Evolutionary conservation across 2,888 invertebrate species (phyloP).

Genomic region (Disparrhopalites patrizii): DNA sequence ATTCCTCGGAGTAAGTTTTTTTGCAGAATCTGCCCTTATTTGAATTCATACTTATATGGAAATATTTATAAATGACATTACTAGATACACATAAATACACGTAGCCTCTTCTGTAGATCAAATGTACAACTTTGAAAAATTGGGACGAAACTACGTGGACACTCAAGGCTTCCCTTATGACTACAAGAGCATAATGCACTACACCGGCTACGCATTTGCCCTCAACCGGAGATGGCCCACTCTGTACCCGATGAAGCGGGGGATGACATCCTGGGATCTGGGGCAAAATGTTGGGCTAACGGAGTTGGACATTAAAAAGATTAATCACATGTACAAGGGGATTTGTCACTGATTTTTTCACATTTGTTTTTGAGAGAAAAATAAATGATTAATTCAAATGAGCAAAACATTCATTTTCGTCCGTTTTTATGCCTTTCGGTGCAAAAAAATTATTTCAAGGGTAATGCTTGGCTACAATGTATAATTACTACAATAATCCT

Average conservation of each 20-base stretch:
- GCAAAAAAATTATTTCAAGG: too few relatives aligned
- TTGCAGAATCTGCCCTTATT: neutral
- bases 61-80: neutral
- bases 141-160: neutral
- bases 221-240: neutral
- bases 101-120: neutral
- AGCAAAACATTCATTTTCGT: too few relatives aligned
- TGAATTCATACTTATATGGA: neutral
- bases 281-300: neutral
- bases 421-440: too few relatives aligned
- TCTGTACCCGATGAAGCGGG: neutral
- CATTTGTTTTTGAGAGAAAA: too few relatives aligned
- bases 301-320: neutral
- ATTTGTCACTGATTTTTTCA: too few relatives aligned
- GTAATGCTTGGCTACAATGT: too few relatives aligned
- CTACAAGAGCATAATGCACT: constrained; percentile 5
- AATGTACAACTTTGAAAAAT: neutral
- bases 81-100: neutral
- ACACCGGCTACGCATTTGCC: neutral
- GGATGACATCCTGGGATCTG: neutral
- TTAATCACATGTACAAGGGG: neutral
- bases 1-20: constrained; percentile 47
- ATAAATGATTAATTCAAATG: too few relatives aligned
- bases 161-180: neutral
- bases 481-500: too few relatives aligned